A percentile compares a stretch with the other conserved stretches of the same genome.
These are phyloP conservation scores for Cavia porcellus DNA, from an alignment of 2,113 vertebrate species.

Conservation along the genomic window DNA sequence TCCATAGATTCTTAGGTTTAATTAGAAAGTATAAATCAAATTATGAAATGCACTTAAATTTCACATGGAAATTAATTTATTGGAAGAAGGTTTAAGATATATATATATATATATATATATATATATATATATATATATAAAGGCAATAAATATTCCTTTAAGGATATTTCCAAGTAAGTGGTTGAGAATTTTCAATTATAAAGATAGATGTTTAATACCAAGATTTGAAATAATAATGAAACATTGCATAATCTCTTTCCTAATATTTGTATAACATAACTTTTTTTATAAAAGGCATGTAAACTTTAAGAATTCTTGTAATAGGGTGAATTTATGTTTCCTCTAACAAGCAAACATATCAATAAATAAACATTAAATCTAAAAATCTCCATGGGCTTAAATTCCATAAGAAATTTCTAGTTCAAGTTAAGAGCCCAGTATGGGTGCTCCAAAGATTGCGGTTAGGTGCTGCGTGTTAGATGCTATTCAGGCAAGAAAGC, in stretches of 20 bases:
- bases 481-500: neutral
- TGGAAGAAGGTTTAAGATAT: neutral
- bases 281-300: neutral
- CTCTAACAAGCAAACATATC: neutral
- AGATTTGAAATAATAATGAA: conserved; percentile 32
- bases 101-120: too few species aligned
- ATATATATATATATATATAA: neutral
- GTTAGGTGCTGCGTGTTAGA: too few species aligned
- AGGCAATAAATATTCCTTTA: neutral
- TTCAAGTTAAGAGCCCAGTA: neutral
- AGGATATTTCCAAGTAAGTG: neutral
- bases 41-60: conserved; percentile 13
- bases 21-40: conserved; percentile 6
- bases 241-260: neutral
- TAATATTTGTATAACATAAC: neutral
- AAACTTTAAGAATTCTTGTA: neutral
- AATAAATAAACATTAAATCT: neutral
- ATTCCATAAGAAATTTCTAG: neutral
- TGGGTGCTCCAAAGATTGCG: too few species aligned
- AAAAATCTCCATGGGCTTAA: neutral
- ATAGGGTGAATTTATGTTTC: neutral
- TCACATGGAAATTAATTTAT: conserved; percentile 39
- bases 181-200: conserved; percentile 19
- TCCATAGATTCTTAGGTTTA: neutral
- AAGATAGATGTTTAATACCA: neutral